Evolutionary conservation across 2,888 invertebrate species (phyloP).

Genomic region (Neoitamus cyanurus): DNA sequence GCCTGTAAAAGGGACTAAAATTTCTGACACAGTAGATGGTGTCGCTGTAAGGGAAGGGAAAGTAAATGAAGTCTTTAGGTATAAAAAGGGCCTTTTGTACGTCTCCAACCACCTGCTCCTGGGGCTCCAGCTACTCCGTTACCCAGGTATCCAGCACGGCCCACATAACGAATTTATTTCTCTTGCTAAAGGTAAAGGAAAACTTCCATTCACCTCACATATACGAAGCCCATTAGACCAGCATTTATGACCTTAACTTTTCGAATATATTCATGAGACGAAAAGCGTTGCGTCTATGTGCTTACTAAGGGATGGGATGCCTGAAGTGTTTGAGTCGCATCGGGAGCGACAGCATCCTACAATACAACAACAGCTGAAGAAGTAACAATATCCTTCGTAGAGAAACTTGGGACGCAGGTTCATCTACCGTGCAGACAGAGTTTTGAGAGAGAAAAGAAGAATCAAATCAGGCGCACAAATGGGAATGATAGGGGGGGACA

Average conservation of each 20-base stretch:
- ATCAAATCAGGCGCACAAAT: slow-evolving; percentile 14
- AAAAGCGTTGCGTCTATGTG: not conserved
- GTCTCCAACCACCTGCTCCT: not conserved
- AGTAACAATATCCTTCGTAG: not conserved
- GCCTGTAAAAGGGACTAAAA: slow-evolving; percentile 1
- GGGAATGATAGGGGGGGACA: not conserved
- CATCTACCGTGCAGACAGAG: not conserved
- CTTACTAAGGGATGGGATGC: not conserved
- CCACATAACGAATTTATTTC: slow-evolving; percentile 25
- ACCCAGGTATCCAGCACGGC: not conserved
- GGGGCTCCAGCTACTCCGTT: not conserved
- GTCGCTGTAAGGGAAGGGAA: not conserved
- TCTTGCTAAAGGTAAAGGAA: not conserved
- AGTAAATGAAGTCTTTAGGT: slow-evolving; percentile 22
- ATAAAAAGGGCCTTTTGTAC: slow-evolving; percentile 1
- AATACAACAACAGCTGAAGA: not conserved
- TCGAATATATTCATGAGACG: slow-evolving; percentile 34
- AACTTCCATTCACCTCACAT: slow-evolving; percentile 29
- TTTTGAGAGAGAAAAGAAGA: not conserved
- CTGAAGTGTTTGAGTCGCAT: not conserved
- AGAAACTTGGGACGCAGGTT: not conserved
- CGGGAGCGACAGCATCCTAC: not conserved
- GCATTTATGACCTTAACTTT: slow-evolving; percentile 34
- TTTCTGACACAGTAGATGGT: not conserved
- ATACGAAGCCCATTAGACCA: slow-evolving; percentile 30